Conservation (phyloP, 2,888 invertebrate species). For the Cephus pygmeus region DNA sequence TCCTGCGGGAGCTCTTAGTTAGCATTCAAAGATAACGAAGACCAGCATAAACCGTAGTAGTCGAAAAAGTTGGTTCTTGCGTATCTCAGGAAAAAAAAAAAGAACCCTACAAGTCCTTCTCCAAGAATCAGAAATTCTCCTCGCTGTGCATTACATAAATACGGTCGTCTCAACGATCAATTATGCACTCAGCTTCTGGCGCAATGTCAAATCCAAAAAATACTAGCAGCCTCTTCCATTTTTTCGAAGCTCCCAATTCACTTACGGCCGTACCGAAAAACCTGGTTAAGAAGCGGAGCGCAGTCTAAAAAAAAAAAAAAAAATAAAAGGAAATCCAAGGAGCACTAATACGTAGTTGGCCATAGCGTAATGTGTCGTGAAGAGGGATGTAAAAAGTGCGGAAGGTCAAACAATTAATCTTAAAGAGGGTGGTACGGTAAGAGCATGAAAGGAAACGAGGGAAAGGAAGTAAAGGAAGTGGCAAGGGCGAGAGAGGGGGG, state of each 20-base stretch:
- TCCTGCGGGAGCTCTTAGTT: not conserved
- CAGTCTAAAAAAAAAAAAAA: not conserved
- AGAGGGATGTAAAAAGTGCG: conserved; percentile 11
- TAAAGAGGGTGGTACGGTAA: conserved; percentile 8
- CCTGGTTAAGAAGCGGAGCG: not conserved
- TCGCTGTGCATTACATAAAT: not conserved
- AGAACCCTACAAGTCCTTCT: not conserved
- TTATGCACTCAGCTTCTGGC: not conserved
- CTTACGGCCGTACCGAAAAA: not conserved
- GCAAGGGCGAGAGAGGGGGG: not conserved
- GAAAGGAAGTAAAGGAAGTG: not conserved
- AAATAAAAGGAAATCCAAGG: not conserved
- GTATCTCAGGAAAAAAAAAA: not conserved
- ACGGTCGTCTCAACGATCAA: not conserved
- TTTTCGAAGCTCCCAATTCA: not conserved
- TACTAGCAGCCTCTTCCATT: not conserved
- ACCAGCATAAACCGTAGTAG: not conserved
- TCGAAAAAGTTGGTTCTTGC: not conserved
- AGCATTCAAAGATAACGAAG: not conserved
- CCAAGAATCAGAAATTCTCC: not conserved
- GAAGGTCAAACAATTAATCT: conserved; percentile 37
- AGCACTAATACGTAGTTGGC: not conserved
- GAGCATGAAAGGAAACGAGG: not conserved
- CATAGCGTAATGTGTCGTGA: not conserved
- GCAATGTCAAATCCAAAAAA: not conserved